phyloP scores from a whole-genome alignment of 2,113 vertebrate species.

The Apeltes quadracus region DNA sequence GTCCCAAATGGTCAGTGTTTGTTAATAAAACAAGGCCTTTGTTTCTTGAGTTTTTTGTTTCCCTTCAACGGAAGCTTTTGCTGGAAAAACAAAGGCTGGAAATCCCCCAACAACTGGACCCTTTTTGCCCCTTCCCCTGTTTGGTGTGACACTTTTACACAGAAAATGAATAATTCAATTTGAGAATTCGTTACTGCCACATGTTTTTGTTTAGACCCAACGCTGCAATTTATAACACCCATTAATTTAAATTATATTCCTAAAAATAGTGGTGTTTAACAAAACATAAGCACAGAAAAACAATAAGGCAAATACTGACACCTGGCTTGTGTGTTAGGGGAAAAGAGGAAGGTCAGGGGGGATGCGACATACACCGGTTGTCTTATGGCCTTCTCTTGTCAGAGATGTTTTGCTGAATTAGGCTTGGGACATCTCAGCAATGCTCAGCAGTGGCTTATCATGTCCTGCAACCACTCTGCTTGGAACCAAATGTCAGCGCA shows the following conservation, averaged over 20 bases:
- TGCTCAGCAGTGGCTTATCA: conserved; percentile 27
- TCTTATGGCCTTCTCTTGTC: conserved; percentile 30
- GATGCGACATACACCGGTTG: neutral
- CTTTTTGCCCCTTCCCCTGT: neutral
- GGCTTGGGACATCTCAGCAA: conserved; percentile 36
- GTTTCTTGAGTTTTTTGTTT: neutral
- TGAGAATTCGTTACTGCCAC: neutral
- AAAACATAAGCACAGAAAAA: neutral
- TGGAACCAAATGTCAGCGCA: conserved; percentile 43
- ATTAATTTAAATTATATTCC: neutral
- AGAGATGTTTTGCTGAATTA: conserved; percentile 46
- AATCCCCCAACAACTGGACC: no score
- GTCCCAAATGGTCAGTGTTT: neutral
- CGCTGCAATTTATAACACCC: neutral
- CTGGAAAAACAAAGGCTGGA: neutral
- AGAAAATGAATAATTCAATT: neutral
- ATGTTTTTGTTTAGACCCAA: neutral
- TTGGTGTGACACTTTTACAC: neutral
- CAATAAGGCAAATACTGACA: conserved; percentile 1
- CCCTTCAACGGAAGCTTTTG: neutral
- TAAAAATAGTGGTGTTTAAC: neutral
- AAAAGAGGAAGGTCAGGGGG: neutral
- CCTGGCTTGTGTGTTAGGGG: neutral
- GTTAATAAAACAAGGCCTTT: neutral
- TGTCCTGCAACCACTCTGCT: conserved; percentile 29